phyloP scores from a whole-genome alignment of 2,888 invertebrate species.

The Drosophila yooni region DNA sequence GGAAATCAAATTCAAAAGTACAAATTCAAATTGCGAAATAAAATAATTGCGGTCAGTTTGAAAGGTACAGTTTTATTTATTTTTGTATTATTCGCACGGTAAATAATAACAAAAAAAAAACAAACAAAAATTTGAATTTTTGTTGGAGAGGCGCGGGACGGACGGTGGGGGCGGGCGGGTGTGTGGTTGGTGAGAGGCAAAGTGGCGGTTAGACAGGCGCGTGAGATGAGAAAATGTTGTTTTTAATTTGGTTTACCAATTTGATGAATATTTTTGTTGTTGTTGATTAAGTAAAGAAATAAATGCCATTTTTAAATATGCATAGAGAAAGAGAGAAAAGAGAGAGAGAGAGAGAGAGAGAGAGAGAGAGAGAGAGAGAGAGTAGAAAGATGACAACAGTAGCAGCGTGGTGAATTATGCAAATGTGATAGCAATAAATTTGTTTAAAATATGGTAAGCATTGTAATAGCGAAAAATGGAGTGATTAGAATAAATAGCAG shows the following conservation, averaged over 20 bases:
- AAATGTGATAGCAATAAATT: neutral
- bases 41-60: slow-evolving; percentile 25
- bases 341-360: slow-evolving; percentile 15
- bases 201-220: slow-evolving; percentile 37
- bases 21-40: slow-evolving; percentile 40
- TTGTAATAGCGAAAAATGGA: neutral
- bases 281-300: slow-evolving; percentile 19
- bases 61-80: neutral
- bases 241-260: slow-evolving; percentile 52
- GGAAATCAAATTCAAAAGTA: slow-evolving; percentile 28
- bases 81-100: slow-evolving; percentile 13
- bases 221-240: slow-evolving; percentile 66
- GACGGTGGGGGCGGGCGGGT: neutral
- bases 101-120: slow-evolving; percentile 18
- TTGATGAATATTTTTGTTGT: slow-evolving; percentile 33
- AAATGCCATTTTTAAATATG: slow-evolving; percentile 10
- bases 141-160: slow-evolving; percentile 3
- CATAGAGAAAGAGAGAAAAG: slow-evolving; percentile 17
- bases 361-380: neutral
- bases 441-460: neutral
- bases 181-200: slow-evolving; percentile 12
- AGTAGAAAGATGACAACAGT: slow-evolving; percentile 32
- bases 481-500: neutral
- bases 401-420: slow-evolving; percentile 34
- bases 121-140: slow-evolving; percentile 26